Evolutionary conservation across 1,140 invertebrate genomes (phyloP).

Genomic region (Drosophila guanche): DNA sequence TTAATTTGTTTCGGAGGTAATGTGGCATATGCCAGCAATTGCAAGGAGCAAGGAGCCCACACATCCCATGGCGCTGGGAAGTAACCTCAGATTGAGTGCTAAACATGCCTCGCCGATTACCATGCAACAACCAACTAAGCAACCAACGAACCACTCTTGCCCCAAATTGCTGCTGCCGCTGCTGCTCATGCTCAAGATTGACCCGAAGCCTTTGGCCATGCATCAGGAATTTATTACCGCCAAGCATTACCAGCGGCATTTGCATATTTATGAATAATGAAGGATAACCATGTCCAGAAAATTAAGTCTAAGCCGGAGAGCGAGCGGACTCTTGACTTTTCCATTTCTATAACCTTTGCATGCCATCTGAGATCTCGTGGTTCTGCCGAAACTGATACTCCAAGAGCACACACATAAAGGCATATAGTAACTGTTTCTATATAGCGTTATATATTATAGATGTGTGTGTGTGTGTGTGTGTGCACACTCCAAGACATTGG

Average conservation of each 20-base stretch:
- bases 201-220: constrained; percentile 57
- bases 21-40: constrained; percentile 65
- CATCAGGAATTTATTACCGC: constrained; percentile 67
- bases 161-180: constrained; percentile 12
- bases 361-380: constrained; percentile 40
- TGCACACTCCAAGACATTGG: constrained; percentile 74
- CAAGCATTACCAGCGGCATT: constrained; percentile 48
- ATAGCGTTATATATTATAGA: no score
- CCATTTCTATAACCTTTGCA: constrained; percentile 80
- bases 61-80: constrained; percentile 22
- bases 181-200: constrained; percentile 52
- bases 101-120: constrained; percentile 50
- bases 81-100: constrained; percentile 76
- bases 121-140: constrained; percentile 2
- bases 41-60: constrained; percentile 18
- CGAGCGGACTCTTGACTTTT: constrained; percentile 57
- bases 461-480: constrained; percentile 1
- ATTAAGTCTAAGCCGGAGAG: constrained; percentile 35
- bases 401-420: constrained; percentile 19
- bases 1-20: constrained; percentile 80
- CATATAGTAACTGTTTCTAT: no score
- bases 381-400: constrained; percentile 64
- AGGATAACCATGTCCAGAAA: constrained; percentile 65
- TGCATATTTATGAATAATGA: constrained; percentile 82
- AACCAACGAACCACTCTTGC: constrained; percentile 10